Conservation (phyloP, 2,113 vertebrate genomes). For the Tylochromis polylepis region DNA sequence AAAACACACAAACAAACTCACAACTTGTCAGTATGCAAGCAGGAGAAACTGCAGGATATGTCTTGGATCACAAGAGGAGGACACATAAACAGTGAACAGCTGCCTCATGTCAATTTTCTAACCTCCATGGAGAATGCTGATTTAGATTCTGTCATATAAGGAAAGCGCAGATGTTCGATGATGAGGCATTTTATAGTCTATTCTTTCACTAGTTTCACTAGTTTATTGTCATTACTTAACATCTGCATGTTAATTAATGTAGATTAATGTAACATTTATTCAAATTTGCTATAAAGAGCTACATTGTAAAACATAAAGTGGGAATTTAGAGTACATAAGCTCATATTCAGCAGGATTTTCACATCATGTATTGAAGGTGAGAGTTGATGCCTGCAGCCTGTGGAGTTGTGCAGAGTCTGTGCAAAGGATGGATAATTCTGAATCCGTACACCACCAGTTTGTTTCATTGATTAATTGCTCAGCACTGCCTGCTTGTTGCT, state of each 20-base stretch:
- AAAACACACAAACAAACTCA: conserved; percentile 74
- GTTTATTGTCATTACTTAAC: not conserved
- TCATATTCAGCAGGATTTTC: not conserved
- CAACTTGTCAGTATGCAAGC: conserved; percentile 56
- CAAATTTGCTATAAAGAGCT: not conserved
- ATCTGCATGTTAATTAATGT: not conserved
- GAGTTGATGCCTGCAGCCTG: not conserved
- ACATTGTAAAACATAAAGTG: not conserved
- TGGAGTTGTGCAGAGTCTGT: conserved; percentile 30
- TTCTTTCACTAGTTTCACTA: not conserved
- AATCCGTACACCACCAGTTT: conserved; percentile 51
- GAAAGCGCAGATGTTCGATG: conserved; percentile 7
- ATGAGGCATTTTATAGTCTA: not conserved
- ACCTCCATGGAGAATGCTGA: not conserved
- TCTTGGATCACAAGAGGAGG: conserved; percentile 53
- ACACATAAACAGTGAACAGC: conserved; percentile 73
- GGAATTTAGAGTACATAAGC: not conserved
- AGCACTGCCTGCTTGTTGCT: conserved; percentile 53
- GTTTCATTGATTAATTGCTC: conserved; percentile 62
- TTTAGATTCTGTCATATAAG: conserved; percentile 38
- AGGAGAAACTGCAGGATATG: conserved; percentile 60
- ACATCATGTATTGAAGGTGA: not conserved
- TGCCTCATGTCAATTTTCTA: conserved; percentile 60
- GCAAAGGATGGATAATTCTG: conserved; percentile 14
- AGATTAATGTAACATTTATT: not conserved